Evolutionary conservation across 1,140 invertebrate genomes (phyloP).

Genomic region (Mylabris phalerata): DNA sequence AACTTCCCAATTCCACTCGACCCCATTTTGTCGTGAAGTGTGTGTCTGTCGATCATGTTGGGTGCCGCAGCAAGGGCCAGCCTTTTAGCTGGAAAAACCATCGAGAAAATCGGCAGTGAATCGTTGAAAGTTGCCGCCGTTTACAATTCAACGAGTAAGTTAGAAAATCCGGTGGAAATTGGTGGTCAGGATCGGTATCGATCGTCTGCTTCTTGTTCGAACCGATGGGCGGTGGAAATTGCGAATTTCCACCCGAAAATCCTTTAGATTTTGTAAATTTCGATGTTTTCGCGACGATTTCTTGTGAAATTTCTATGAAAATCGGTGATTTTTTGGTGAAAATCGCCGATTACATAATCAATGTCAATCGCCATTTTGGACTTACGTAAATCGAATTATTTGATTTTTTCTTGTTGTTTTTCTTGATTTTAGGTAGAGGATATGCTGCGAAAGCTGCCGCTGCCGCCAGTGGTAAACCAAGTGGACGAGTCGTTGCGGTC

Average conservation of each 20-base stretch:
- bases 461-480: conserved; percentile 42
- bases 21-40: neutral
- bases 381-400: conserved; percentile 19
- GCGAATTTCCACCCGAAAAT: no score
- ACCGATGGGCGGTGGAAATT: no score
- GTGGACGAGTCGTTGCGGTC: conserved; percentile 82
- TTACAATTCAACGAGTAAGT: conserved; percentile 32
- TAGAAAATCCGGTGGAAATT: neutral
- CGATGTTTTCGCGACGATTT: no score
- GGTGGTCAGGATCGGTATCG: no score
- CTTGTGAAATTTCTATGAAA: neutral
- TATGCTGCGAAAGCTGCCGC: conserved; percentile 43
- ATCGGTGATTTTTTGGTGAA: neutral
- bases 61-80: conserved; percentile 40
- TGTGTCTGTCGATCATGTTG: conserved; percentile 35
- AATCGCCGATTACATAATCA: conserved; percentile 25
- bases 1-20: no score
- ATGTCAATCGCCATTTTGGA: conserved; percentile 25
- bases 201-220: no score
- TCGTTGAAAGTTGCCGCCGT: conserved; percentile 34
- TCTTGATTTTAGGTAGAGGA: conserved; percentile 29
- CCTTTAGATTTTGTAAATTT: no score
- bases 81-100: conserved; percentile 41
- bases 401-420: conserved; percentile 1
- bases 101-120: conserved; percentile 39